Base-by-base conservation (phyloP, 2,797 vertebrate genomes). In the Champsocephalus gunnari region DNA sequence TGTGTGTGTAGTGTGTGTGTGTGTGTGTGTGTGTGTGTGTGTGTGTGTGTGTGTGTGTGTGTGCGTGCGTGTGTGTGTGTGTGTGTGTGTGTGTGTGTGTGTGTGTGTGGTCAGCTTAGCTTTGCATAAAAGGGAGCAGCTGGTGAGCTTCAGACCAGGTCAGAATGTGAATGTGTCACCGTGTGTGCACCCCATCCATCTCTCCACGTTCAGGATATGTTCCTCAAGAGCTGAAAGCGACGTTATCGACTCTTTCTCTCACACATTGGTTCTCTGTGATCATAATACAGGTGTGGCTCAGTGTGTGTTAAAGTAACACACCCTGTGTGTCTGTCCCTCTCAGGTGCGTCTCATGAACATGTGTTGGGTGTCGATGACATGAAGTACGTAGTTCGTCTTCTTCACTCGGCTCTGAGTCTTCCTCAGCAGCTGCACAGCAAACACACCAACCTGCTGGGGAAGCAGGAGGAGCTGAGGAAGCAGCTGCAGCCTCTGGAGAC, bases 381-480 rank as follows among this genome's bases (percentile, higher is more conserved):
- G 82, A 89, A 88, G 80, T 60, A 83, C 32, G 3, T 81, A 71
- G 86, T 89, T 7, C 66, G 60, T 2, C 85, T 89, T 0, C 86
- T 89, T 0, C 88, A 89, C 56, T 1, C 82, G 5, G 88, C 86
- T 1, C 78, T 87, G 50, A 54, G 0, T 11, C 75, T 75, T 9
- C 85, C 83, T 48, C 72, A 81, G 71, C 80, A 49, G 50, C 81
- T 71, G 11, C 86, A 63, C 38, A 0, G 12, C 41, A 14, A 64
- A 32, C 82, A 86, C 59, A n/a, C 3, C 0, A 70, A 83, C 71
- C 82, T 89, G 55, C 62, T 80, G 78, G 0, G 14, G 3, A 12
- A 12, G 10, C 74, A 28, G 34, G 76, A 84, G 7, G 0, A 28
- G 32, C 79, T 87, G 0, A 8, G 2, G 1, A 17, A 51, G 62